Evolutionary conservation across 1,140 invertebrate species (phyloP).

Genomic region (Leptinotarsa lineolata): DNA sequence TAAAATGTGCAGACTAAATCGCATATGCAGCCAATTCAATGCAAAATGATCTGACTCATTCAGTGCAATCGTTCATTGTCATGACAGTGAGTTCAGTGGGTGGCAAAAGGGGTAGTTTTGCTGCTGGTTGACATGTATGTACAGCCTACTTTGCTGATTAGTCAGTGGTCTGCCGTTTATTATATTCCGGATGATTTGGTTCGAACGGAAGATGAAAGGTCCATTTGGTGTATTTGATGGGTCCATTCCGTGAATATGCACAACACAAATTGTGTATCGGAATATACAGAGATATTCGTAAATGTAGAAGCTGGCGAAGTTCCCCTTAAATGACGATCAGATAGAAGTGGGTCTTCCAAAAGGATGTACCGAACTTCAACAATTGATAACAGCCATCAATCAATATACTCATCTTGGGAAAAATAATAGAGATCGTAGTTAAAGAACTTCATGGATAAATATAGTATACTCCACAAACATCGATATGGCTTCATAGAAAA

Average conservation of each 20-base stretch:
- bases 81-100: constrained; percentile 2
- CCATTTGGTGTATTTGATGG: not conserved
- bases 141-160: constrained; percentile 8
- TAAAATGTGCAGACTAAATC: not conserved
- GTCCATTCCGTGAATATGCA: not conserved
- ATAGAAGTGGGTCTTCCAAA: no score
- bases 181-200: constrained; percentile 1
- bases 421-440: no score
- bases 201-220: not conserved
- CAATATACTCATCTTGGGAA: no score
- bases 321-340: no score
- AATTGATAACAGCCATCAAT: no score
- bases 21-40: not conserved
- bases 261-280: not conserved
- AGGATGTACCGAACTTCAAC: no score
- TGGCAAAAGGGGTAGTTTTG: constrained; percentile 1
- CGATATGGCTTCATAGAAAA: no score
- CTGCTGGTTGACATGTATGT: not conserved
- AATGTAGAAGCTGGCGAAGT: no score
- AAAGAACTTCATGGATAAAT: no score
- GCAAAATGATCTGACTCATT: constrained; percentile 3
- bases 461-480: no score
- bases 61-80: not conserved
- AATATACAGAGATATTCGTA: no score
- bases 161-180: constrained; percentile 1